These are phyloP conservation scores for Cyanoramphus novaezelandiae DNA, from an alignment of 2,113 vertebrate genomes.

Conservation along the genomic window DNA sequence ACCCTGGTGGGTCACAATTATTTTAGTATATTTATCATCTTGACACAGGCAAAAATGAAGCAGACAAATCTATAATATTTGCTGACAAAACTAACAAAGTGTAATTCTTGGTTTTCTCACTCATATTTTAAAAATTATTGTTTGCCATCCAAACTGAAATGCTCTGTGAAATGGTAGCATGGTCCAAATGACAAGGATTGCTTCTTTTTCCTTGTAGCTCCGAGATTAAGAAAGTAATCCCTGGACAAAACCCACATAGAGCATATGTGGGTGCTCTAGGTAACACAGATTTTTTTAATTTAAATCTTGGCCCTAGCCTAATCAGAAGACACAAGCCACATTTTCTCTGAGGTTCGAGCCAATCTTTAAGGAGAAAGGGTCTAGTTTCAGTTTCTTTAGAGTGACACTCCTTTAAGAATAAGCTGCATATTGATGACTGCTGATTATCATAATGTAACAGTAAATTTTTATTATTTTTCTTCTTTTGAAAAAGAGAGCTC, in stretches of 20 bases:
- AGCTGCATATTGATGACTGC: neutral
- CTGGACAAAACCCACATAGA: neutral
- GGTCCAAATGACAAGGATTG: neutral
- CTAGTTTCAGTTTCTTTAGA: neutral
- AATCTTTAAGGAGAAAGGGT: neutral
- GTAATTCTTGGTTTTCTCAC: neutral
- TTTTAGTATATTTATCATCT: neutral
- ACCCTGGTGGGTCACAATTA: neutral
- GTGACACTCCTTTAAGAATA: neutral
- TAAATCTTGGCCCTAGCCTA: neutral
- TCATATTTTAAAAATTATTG: neutral
- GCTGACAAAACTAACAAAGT: neutral
- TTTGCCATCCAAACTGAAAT: neutral
- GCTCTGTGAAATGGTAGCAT: neutral
- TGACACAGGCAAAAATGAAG: neutral
- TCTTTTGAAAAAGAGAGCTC: neutral
- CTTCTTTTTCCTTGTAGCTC: neutral
- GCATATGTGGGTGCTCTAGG: neutral
- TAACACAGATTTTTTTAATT: neutral
- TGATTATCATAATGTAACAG: neutral
- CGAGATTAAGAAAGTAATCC: neutral
- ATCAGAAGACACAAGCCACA: neutral
- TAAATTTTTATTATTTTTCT: neutral
- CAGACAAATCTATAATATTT: neutral
- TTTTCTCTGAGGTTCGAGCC: neutral